A percentile compares a stretch with the other conserved stretches of the same genome.
Conservation (phyloP, 2,888 invertebrate species). For the Parnassius glacialis region DNA sequence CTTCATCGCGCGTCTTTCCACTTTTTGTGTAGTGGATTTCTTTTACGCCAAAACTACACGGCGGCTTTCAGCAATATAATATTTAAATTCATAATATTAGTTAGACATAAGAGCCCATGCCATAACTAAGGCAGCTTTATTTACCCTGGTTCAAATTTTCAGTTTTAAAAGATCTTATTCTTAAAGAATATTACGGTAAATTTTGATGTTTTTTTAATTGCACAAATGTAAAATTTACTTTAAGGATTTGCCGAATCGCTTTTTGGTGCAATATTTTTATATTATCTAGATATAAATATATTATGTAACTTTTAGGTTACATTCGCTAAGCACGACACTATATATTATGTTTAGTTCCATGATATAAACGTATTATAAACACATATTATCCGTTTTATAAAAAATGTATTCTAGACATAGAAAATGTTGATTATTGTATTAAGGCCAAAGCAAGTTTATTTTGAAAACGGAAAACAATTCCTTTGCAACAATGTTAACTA, state of each 20-base stretch:
- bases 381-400: constrained; percentile 14
- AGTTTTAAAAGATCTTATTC: too few relatives aligned
- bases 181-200: too few relatives aligned
- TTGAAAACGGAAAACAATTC: constrained; percentile 9
- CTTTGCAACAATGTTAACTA: constrained; percentile 16
- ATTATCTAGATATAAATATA: constrained; percentile 18
- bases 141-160: too few relatives aligned
- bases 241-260: constrained; percentile 7
- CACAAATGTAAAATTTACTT: constrained; percentile 13
- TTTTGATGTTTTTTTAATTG: neutral
- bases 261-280: constrained; percentile 24
- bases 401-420: constrained; percentile 19
- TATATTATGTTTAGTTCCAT: neutral
- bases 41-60: too few relatives aligned
- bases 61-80: too few relatives aligned
- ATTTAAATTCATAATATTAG: too few relatives aligned
- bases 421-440: constrained; percentile 24
- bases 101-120: too few relatives aligned
- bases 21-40: too few relatives aligned
- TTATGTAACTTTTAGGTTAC: constrained; percentile 9
- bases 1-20: too few relatives aligned
- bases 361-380: constrained; percentile 4
- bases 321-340: neutral
- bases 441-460: constrained; percentile 21
- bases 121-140: too few relatives aligned